Base-by-base conservation (phyloP, 1,140 invertebrate genomes). In the Heliconius himera region DNA sequence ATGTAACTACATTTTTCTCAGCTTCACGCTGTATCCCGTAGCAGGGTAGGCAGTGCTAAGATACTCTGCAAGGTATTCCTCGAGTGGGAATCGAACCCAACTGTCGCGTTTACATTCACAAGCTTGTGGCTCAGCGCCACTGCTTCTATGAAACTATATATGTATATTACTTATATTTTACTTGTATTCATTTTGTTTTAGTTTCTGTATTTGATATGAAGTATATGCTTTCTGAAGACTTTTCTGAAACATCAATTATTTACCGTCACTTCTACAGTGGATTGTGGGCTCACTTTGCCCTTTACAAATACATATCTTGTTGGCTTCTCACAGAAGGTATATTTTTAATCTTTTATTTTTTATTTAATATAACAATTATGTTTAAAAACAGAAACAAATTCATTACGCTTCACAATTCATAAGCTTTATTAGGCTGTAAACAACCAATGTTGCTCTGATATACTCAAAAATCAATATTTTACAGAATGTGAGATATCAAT, bases 231-330 rank as follows among this genome's bases (percentile, higher is more conserved):
- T 96, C 96, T 1, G 92, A 96, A 3, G 95, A 96, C 9, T 98
- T 96, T 91, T 89, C 92, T 51, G 90, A 96, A 1, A 85, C 94
- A 8, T 93, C 95, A 16, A 96, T 98, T 49, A 90, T 97, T 11
- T 96, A 95, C 73, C 96, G 96, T 77, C 95, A 96, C 76, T 88
- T 97, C 26, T 94, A 96, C 56, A 90, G 98, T 78, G 97, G 97
- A 26, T 82, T 99, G 0, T 99, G 98, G 98, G 98, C 97, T 0
- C 97, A 98, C 87, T 95, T 97, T 74, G 96, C 96, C 66, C 92
- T 99, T 0, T 98, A 98, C 88, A 99, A 99, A 93, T 99, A 99
- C 86, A 97, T 99, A 22, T 97, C 97, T 6, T 97, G 97, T 88
- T 99, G 99, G 99, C 94, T 99, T 11, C 95, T 99, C 16, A 96